These are phyloP conservation scores for Mus spicilegus DNA, from an alignment of 2,113 vertebrate species.

Conservation along the genomic window DNA sequence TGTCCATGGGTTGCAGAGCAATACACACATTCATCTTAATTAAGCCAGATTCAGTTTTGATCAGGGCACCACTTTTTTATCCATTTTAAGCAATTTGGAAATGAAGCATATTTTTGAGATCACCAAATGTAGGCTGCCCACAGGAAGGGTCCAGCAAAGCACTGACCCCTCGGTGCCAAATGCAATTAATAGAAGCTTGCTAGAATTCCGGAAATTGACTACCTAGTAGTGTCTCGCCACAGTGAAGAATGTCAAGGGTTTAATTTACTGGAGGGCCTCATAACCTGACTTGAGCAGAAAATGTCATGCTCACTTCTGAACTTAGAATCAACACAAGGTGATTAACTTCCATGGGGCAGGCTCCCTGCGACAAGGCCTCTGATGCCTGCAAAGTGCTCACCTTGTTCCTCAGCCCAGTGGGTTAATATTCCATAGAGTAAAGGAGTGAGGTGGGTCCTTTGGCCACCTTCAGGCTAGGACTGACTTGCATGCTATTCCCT, in stretches of 20 bases:
- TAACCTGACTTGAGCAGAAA: not conserved
- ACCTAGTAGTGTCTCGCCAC: fast-evolving
- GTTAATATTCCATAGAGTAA: not conserved
- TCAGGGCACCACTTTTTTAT: conserved; percentile 40
- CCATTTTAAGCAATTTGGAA: not conserved
- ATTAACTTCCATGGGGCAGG: not conserved
- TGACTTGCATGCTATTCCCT: fast-evolving
- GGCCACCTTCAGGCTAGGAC: not conserved
- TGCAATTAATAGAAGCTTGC: not conserved
- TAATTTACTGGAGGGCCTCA: not conserved
- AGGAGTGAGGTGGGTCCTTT: not conserved
- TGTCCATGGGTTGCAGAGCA: fast-evolving
- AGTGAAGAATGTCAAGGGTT: fast-evolving
- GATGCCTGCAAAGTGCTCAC: fast-evolving
- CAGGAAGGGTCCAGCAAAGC: fast-evolving
- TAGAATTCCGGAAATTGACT: not conserved
- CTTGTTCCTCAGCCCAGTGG: not conserved
- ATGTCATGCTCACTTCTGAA: fast-evolving
- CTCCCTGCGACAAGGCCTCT: not conserved
- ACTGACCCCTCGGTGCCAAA: fast-evolving
- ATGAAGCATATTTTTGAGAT: not conserved
- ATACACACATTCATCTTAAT: conserved; percentile 45
- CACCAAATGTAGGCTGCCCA: not conserved
- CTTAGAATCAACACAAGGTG: not conserved
- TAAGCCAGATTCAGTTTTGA: conserved; percentile 41